Conservation (phyloP, 2,113 vertebrate species). For the Ia io region DNA sequence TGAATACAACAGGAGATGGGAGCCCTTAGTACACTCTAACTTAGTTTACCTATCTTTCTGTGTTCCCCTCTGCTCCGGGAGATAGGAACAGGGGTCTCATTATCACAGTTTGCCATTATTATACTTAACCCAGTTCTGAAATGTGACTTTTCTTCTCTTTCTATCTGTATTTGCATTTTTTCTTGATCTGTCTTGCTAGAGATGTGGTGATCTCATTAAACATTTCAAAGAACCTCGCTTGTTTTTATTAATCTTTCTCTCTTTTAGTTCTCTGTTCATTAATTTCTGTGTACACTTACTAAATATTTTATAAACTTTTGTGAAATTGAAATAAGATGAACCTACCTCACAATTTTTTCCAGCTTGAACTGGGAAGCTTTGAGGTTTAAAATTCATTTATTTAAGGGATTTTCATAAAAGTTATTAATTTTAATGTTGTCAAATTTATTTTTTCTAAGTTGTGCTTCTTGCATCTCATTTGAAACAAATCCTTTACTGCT, state of each 20-base stretch:
- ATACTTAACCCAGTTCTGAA: neutral
- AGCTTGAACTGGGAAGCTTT: neutral
- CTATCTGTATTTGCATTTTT: neutral
- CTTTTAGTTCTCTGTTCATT: neutral
- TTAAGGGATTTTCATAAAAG: neutral
- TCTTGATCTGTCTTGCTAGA: neutral
- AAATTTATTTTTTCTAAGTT: neutral
- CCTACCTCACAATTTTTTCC: neutral
- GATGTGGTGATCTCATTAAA: neutral
- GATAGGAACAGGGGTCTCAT: neutral
- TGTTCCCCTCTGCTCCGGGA: neutral
- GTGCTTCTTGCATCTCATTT: neutral
- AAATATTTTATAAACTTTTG: constrained; percentile 3
- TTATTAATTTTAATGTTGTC: neutral
- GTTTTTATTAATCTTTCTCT: constrained; percentile 10
- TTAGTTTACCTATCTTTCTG: neutral
- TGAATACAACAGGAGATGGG: neutral
- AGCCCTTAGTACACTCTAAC: neutral
- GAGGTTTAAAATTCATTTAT: neutral
- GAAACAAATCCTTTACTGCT: neutral
- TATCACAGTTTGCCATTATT: neutral
- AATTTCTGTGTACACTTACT: neutral
- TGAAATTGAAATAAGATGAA: neutral
- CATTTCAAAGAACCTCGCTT: neutral
- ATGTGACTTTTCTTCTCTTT: neutral